A percentile compares a stretch with the other conserved stretches of the same genome.
These are phyloP conservation scores for Arctopsyche grandis DNA, from an alignment of 1,140 invertebrate species.

Conservation along the genomic window DNA sequence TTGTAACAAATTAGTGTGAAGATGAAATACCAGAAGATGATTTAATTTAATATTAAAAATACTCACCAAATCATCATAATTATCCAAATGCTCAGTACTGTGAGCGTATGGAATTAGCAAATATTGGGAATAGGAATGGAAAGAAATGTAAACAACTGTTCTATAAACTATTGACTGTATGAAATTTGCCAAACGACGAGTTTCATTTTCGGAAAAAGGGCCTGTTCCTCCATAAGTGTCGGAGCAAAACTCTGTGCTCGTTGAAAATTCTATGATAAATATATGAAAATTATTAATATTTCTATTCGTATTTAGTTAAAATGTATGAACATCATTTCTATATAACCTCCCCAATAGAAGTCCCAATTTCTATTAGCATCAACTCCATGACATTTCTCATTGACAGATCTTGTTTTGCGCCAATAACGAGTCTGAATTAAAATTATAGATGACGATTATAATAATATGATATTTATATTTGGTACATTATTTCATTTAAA, in stretches of 20 bases:
- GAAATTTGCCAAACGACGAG: constrained; percentile 65
- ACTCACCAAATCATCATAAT: constrained; percentile 72
- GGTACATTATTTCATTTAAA: background rate
- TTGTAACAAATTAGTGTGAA: too few species aligned
- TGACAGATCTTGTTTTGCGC: constrained; percentile 71
- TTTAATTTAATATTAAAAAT: background rate
- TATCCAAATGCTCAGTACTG: constrained; percentile 66
- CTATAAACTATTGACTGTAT: constrained; percentile 58
- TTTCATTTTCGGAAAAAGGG: constrained; percentile 80
- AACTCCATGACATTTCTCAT: constrained; percentile 66
- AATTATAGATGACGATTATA: background rate
- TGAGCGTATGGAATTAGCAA: constrained; percentile 78
- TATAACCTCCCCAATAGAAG: constrained; percentile 72
- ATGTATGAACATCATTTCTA: background rate
- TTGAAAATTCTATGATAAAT: constrained; percentile 66
- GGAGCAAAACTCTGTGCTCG: constrained; percentile 71
- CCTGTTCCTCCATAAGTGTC: constrained; percentile 73
- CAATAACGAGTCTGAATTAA: constrained; percentile 68
- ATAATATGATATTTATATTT: too few species aligned
- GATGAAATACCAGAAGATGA: background rate
- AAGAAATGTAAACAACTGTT: constrained; percentile 67
- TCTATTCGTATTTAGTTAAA: background rate
- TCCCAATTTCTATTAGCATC: constrained; percentile 79
- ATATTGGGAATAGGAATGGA: constrained; percentile 83
- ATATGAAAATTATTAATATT: constrained; percentile 6